Base-by-base conservation (phyloP, 2,797 vertebrate genomes). In the Enteromius afrohamiltoni region DNA sequence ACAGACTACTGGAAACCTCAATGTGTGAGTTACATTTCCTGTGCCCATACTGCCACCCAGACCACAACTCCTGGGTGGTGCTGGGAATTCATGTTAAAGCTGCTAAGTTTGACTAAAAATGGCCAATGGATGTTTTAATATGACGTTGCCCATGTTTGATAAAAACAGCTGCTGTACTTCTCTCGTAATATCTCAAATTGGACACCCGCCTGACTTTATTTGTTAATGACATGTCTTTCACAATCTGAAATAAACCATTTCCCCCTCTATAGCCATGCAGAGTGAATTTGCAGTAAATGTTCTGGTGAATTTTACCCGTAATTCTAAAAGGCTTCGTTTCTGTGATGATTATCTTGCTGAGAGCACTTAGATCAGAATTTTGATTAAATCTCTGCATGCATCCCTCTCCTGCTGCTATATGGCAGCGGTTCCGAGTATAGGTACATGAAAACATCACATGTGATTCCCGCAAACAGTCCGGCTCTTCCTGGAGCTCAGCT, bases 31-130 rank as follows among this genome's bases (percentile, higher is more conserved):
- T 84, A 85, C 81, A 86, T 85, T 90, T 90, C 85, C 88, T 70
- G 60, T 45, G 74, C 78, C 75, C 51, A 58, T 80, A 82, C 82
- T 83, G 84, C 85, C 88, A 78, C 87, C 47, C 83, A 85, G 78
- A 89, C 90, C 89, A 85, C 90, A 90, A 85, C 79, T 86, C 67
- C 81, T 88, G 90, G 89, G 89, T 89, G 90, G 90, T 89, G 88
- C 90, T 80, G 76, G 14, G 68, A 83, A 85, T 85, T 67, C 83
- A 83, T 62, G 85, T 71, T 81, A 85, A 86, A 88, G 81, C 68
- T 86, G 80, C 84, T 86, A 86, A 85, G 40, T 67, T 76, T 70
- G 45, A 81, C 85, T 87, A 87, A 88, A 92, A 87, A 89, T 84
- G 89, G 75, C 85, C 84, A 82, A 79, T 83, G 65, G 55, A 53